Evolutionary conservation across 1,140 invertebrate species (phyloP).

Genomic region (Venturia canescens): DNA sequence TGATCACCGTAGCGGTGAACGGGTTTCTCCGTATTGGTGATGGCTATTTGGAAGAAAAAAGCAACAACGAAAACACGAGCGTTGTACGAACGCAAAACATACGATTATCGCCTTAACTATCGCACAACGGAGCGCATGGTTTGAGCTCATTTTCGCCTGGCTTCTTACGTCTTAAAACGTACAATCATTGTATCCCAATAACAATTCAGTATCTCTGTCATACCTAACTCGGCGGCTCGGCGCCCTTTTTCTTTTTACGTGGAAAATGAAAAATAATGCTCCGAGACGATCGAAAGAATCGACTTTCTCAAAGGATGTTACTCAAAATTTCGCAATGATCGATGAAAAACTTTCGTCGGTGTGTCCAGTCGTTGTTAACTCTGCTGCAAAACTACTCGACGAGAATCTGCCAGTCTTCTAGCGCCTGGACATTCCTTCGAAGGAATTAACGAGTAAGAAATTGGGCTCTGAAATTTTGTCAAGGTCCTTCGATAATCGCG

Average conservation of each 20-base stretch:
- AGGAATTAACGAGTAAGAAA: too few relatives aligned
- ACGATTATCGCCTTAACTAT: slow-evolving; percentile 48
- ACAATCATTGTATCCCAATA: slow-evolving; percentile 28
- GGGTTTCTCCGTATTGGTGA: slow-evolving; percentile 63
- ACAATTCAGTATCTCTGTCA: slow-evolving; percentile 28
- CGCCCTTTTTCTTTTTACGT: not conserved
- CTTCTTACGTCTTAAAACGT: slow-evolving; percentile 51
- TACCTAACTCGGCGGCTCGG: not conserved
- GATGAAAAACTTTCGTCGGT: too few relatives aligned
- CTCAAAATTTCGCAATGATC: too few relatives aligned
- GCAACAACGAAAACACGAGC: slow-evolving; percentile 34
- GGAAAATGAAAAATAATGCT: not conserved
- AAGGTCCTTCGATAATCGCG: not conserved
- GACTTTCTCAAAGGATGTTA: too few relatives aligned
- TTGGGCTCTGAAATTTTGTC: not conserved
- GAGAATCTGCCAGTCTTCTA: too few relatives aligned
- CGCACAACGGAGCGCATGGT: slow-evolving; percentile 64
- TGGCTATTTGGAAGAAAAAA: slow-evolving; percentile 59
- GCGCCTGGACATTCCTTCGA: too few relatives aligned
- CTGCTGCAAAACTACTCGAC: too few relatives aligned
- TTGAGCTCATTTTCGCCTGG: slow-evolving; percentile 60
- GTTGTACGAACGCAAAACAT: not conserved
- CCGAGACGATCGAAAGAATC: not conserved
- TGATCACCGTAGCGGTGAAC: slow-evolving; percentile 32
- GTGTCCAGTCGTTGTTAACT: too few relatives aligned